A percentile compares a stretch with the other conserved stretches of the same genome.
Conservation (phyloP, 2,113 vertebrate genomes). For the Dicentrarchus labrax region DNA sequence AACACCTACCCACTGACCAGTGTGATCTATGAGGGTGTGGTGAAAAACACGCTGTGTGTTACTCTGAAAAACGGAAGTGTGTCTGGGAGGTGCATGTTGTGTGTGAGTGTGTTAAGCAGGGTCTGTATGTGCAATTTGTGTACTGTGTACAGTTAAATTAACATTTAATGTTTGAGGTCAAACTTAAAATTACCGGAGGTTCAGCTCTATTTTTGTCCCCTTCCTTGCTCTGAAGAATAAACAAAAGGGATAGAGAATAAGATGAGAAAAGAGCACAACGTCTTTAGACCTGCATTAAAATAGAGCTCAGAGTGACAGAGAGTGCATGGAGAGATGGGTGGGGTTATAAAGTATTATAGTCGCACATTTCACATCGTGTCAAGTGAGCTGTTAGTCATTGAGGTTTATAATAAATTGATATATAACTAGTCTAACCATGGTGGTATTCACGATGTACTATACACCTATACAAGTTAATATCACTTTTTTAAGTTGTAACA, state of each 20-base stretch:
- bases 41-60: slow-evolving; percentile 50
- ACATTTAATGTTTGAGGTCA: not conserved
- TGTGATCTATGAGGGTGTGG: slow-evolving; percentile 55
- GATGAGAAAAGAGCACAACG: not conserved
- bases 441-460: no score
- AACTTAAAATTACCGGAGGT: not conserved
- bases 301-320: not conserved
- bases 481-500: no score
- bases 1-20: slow-evolving; percentile 12
- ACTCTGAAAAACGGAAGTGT: slow-evolving; percentile 57
- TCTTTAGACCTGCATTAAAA: not conserved
- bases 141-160: not conserved
- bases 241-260: no score
- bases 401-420: no score
- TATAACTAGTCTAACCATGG: no score
- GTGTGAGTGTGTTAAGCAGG: not conserved
- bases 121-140: no score
- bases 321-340: not conserved
- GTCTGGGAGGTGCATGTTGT: not conserved
- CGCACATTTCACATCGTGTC: no score
- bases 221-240: not conserved
- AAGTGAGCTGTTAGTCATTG: no score
- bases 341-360: not conserved
- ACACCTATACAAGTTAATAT: no score
- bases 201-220: not conserved